Conservation (phyloP, 2,797 vertebrate genomes). For the Naso thynnoides region DNA sequence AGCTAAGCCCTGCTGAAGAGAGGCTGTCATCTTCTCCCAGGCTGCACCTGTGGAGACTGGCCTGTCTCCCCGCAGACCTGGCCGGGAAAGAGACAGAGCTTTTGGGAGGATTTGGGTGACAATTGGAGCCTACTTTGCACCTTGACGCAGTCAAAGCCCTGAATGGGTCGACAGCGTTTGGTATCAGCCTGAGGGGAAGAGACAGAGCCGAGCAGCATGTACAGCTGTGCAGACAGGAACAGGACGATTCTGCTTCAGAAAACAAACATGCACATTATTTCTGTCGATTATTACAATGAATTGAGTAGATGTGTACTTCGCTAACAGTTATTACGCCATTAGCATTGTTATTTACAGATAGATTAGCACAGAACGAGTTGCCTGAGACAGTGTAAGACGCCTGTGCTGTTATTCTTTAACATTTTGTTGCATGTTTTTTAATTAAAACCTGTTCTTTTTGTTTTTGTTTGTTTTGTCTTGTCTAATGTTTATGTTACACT, state of each 20-base stretch:
- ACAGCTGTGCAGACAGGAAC: slow-evolving; percentile 54
- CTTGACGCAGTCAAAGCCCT: slow-evolving; percentile 63
- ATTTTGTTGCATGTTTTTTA: too few relatives aligned
- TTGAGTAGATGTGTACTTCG: neutral
- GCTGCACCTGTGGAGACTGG: slow-evolving; percentile 78
- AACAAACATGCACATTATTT: slow-evolving; percentile 5
- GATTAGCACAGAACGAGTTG: neutral
- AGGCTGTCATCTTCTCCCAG: slow-evolving; percentile 74
- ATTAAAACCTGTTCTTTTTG: too few relatives aligned
- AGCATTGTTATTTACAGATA: neutral
- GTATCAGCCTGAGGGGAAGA: slow-evolving; percentile 41
- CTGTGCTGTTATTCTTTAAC: too few relatives aligned
- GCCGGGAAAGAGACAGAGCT: slow-evolving; percentile 49
- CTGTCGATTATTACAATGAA: slow-evolving; percentile 6
- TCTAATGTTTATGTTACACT: too few relatives aligned
- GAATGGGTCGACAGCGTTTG: slow-evolving; percentile 41
- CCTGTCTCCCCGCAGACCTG: slow-evolving; percentile 47
- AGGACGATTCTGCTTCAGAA: slow-evolving; percentile 5
- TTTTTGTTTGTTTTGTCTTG: too few relatives aligned
- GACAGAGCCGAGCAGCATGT: slow-evolving; percentile 10
- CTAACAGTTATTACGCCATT: too few relatives aligned
- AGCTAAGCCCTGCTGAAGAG: slow-evolving; percentile 79
- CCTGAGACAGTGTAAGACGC: neutral
- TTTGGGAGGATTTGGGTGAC: slow-evolving; percentile 77
- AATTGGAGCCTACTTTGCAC: slow-evolving; percentile 76